phyloP scores from a whole-genome alignment of 2,113 vertebrate genomes.

The Myiozetetes cayanensis region DNA sequence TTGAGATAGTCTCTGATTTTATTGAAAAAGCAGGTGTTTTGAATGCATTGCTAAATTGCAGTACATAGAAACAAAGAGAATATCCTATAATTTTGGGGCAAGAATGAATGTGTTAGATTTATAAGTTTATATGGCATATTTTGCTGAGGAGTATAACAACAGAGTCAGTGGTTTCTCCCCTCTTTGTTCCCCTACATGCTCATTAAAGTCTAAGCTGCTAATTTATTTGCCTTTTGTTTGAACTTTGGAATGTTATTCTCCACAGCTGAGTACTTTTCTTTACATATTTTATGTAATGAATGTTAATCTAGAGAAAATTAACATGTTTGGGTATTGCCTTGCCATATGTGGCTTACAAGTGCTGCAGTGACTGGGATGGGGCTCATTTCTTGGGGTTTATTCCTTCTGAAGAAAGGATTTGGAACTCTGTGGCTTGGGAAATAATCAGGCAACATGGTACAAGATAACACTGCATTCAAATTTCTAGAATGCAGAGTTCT shows the following conservation, averaged over 20 bases:
- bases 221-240: neutral
- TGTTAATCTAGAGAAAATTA: neutral
- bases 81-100: neutral
- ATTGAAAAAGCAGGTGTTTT: neutral
- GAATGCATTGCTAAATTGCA: neutral
- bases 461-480: neutral
- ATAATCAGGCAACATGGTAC: neutral
- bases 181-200: neutral
- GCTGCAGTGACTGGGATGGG: neutral
- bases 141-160: neutral
- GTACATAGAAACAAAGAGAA: neutral
- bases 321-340: rapidly evolving
- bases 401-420: neutral
- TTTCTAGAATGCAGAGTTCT: neutral
- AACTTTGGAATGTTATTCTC: neutral
- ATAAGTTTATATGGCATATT: neutral
- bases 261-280: neutral
- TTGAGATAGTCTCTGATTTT: neutral
- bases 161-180: neutral
- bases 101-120: neutral
- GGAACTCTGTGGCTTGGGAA: neutral
- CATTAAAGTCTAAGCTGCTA: neutral
- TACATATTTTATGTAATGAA: neutral
- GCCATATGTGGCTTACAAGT: neutral
- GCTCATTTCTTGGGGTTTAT: neutral